Percentiles rank a stretch among this genome's conserved stretches.
Evolutionary conservation across 1,140 invertebrate species (phyloP).

Genomic region (Tetramorium simillimum): DNA sequence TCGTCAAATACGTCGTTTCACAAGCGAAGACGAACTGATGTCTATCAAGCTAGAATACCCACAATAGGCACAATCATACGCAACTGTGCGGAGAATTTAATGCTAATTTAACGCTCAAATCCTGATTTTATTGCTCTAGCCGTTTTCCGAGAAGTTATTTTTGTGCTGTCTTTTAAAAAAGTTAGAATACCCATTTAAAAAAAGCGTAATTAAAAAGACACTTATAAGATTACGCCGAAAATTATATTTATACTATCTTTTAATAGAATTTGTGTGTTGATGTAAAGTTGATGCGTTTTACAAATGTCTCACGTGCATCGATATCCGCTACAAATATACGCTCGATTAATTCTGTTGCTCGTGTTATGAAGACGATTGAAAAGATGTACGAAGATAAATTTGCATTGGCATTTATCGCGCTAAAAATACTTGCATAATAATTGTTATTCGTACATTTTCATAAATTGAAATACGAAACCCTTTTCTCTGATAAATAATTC

Average conservation of each 20-base stretch:
- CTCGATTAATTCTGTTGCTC: conserved; percentile 52
- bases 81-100: no score
- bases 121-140: no score
- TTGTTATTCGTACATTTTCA: conserved; percentile 9
- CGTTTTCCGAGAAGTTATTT: no score
- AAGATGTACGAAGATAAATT: conserved; percentile 24
- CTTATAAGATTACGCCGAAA: no score
- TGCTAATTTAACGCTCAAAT: no score
- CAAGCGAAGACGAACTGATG: not conserved
- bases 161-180: no score
- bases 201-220: no score
- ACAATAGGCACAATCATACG: no score
- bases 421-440: not conserved
- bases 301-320: conserved; percentile 38
- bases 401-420: not conserved
- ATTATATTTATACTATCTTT: no score
- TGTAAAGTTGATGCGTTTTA: conserved; percentile 17
- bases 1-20: conserved; percentile 33
- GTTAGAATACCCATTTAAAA: no score
- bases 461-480: conserved; percentile 23
- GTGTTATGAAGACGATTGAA: not conserved
- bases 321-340: conserved; percentile 21
- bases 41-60: no score
- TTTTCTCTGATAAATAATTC: conserved; percentile 10
- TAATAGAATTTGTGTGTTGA: no score